These are phyloP conservation scores for Synergus umbraculus DNA, from an alignment of 2,888 invertebrate genomes.

Conservation along the genomic window DNA sequence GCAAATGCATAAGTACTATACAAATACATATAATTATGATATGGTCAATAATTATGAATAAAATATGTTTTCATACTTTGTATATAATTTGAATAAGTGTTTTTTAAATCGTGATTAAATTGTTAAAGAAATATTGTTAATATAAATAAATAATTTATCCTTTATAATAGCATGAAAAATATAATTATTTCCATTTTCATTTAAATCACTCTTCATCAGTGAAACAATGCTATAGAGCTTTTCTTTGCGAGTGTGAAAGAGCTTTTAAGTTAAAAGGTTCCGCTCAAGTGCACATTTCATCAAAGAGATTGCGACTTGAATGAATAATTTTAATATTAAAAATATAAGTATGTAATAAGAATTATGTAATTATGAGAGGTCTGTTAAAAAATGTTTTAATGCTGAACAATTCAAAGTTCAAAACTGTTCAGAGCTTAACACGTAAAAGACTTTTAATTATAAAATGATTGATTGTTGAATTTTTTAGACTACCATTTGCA, in stretches of 20 bases:
- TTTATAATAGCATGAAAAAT: neutral
- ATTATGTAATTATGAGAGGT: neutral
- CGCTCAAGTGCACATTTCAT: constrained; percentile 1
- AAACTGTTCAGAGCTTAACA: neutral
- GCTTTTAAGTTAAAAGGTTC: constrained; percentile 34
- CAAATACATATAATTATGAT: constrained; percentile 24
- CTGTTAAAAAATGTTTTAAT: no score
- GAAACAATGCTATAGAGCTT: neutral
- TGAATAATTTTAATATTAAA: constrained; percentile 1
- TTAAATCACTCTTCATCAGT: neutral
- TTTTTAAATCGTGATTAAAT: neutral
- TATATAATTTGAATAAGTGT: neutral
- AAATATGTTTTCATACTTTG: neutral
- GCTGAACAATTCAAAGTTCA: no score
- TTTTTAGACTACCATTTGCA: no score
- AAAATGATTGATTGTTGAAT: no score
- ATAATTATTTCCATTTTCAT: neutral
- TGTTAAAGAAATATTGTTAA: neutral
- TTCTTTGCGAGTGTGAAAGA: constrained; percentile 5
- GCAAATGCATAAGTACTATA: constrained; percentile 42
- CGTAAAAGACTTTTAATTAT: neutral
- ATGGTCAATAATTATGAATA: constrained; percentile 7
- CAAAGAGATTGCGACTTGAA: constrained; percentile 16
- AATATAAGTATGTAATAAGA: neutral
- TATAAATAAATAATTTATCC: neutral